Base-by-base conservation (phyloP, 35 echinoderm and acorn worm genomes). In the Ophiothrix spiculata region DNA sequence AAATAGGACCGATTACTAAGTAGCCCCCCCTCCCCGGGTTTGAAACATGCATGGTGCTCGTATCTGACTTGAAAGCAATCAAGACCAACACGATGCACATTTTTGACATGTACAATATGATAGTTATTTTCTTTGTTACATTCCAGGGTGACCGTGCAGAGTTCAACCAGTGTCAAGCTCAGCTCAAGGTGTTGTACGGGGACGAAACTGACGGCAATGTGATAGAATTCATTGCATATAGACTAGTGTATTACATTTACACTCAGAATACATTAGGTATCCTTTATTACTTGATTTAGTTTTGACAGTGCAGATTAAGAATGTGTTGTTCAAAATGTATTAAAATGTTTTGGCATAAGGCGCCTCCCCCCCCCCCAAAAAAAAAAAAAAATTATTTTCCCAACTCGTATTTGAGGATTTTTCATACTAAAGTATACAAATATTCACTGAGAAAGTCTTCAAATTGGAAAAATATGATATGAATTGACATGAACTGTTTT, bases 151-250 rank as follows among this genome's bases (percentile, higher is more conserved):
- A 99, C 41, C 32, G 89, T 36, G 86, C 87, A 60, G 96, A 99
- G 45, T 99, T 99, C 79, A 99, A 99, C 84, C 96, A 99, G 76
- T 99, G 96, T 45, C 96, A 99, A 75, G 89, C 96, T 23, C 96
- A 99, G 89, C 40, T 99, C 42, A 99, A 99, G 77, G 88, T 92
- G 6, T 83, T 99, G 56, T 99, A 99, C 81, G 54, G 76, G 39
- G 92, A 99, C n/a, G 76, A 85, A 11, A 80, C 84, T 32, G 92
- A 86, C 36, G 35, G 63, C 33, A 99, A 91, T 38, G 45, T 86
- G 37, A 87, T 89, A 31, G 96, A 99, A 83, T 99, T 99, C 56
- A 93, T 90, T 64, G 96, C 96, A 13, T 99, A 99, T 42, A 79
- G 82, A 40, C 94, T 99, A 63, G 46, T 99, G 31, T 99, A 99